Evolutionary conservation across 1,140 invertebrate species (phyloP), one percentile per base, ranked within the genome.

Genomic region (Phortica variegata): DNA sequence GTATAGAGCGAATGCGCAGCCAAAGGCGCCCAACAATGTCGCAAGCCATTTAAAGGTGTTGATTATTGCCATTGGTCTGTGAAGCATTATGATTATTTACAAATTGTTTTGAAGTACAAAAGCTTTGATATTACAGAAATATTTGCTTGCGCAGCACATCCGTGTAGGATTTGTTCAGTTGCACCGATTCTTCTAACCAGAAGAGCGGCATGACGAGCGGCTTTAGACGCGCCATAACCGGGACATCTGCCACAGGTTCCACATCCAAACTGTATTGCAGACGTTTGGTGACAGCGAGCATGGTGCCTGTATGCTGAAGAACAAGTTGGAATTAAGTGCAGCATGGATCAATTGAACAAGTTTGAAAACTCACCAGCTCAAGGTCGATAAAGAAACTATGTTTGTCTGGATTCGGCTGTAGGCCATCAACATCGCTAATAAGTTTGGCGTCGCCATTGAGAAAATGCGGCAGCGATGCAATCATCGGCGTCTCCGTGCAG

Each of bases 321-420:
- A 26, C 34, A 1, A 15, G 10, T 8, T 26, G 33, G 10, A 18
- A 38, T 19, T 31, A 2, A 15, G 10, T 19, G 1, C n/a, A 20
- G 10, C 18, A 12, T 9, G 7, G 1, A 39, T 12, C 20, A 29
- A 33, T 9, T 34, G 17, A 15, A 3, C 15, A 38, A n/a, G 36
- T 6, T 20, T 20, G n/a, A 19, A 29, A 8, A 9, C 3, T 13
- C 13, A 89, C 87, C 50, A 85, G 83, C 73, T 93, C 90, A 65
- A 90, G 85, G 58, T 89, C 83, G 41, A 92, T 80, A 33, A 73
- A 73, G 10, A 89, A 86, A 43, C 81, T 81, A 74, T 93, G 90
- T 48, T 86, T 77, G 12, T 81, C 78, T 52, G 81, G 76, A 40
- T 85, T 75, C 0, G 92, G 92, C 21, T 77, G 72, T 2, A 94